Evolutionary conservation across 2,797 vertebrate genomes (phyloP).

Genomic region (Sebastes cheni): DNA sequence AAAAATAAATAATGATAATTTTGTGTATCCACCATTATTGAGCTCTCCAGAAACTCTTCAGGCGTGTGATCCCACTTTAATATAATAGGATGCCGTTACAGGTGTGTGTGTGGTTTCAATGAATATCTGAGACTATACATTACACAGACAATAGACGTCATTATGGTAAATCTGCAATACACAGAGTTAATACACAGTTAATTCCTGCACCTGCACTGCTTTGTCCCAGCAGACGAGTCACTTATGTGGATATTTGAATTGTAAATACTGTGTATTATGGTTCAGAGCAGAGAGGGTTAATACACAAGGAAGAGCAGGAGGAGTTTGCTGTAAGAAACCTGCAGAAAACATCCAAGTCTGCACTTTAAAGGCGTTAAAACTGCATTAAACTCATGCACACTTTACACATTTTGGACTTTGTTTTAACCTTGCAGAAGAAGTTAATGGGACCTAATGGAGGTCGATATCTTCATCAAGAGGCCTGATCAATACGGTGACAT

Average conservation of each 20-base stretch:
- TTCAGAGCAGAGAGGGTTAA: constrained; percentile 19
- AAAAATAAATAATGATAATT: neutral
- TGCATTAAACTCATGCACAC: neutral
- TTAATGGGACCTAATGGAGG: constrained; percentile 34
- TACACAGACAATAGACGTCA: constrained; percentile 42
- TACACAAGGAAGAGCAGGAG: constrained; percentile 30
- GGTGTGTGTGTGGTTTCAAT: constrained; percentile 44
- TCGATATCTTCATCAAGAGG: constrained; percentile 67
- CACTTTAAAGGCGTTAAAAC: neutral
- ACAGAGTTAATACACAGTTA: neutral
- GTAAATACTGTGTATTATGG: constrained; percentile 42
- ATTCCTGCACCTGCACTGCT: constrained; percentile 49
- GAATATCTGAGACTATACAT: constrained; percentile 31
- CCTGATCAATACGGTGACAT: constrained; percentile 54
- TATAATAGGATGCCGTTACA: constrained; percentile 37
- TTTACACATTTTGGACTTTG: constrained; percentile 15
- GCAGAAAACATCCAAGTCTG: neutral
- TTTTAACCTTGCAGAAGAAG: neutral
- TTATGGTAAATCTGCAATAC: constrained; percentile 54
- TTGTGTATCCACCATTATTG: constrained; percentile 9
- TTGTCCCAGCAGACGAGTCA: constrained; percentile 39
- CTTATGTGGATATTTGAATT: constrained; percentile 33
- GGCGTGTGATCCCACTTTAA: constrained; percentile 6
- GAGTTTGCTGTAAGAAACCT: neutral
- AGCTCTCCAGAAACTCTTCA: constrained; percentile 12